A percentile compares a stretch with the other conserved stretches of the same genome.
phyloP scores from a whole-genome alignment of 2,888 invertebrate species.

The Orchestes rusci region DNA sequence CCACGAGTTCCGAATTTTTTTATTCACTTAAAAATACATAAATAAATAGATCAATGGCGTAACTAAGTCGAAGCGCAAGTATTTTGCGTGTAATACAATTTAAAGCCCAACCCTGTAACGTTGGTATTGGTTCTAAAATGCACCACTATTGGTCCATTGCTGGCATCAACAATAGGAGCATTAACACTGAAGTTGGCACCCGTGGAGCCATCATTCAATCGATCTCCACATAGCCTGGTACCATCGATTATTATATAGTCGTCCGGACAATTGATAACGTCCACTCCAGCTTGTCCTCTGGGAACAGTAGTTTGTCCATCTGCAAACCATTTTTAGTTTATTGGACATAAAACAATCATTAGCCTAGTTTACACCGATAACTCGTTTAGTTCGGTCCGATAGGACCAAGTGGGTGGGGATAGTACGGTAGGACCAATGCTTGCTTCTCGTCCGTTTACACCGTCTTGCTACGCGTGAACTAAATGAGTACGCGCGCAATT shows the following conservation, averaged over 20 bases:
- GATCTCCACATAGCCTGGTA: slow-evolving; percentile 64
- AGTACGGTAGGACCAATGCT: too few species aligned
- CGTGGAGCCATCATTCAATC: slow-evolving; percentile 62
- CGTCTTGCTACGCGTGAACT: too few species aligned
- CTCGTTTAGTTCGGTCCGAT: too few species aligned
- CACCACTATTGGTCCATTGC: slow-evolving; percentile 63
- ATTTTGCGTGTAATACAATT: slow-evolving; percentile 61
- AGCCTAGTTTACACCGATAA: too few species aligned
- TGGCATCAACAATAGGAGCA: slow-evolving; percentile 61
- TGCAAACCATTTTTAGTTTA: too few species aligned
- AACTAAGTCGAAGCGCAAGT: slow-evolving; percentile 44
- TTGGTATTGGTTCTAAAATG: slow-evolving; percentile 60
- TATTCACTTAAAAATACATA: slow-evolving; percentile 7
- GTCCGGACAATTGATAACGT: slow-evolving; percentile 67
- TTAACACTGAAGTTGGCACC: slow-evolving; percentile 57
- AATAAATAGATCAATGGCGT: slow-evolving; percentile 7
- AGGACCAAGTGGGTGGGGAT: too few species aligned
- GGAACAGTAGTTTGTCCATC: slow-evolving; percentile 58
- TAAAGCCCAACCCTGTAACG: slow-evolving; percentile 63
- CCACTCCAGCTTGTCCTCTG: slow-evolving; percentile 65
- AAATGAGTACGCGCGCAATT: too few species aligned
- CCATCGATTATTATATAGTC: slow-evolving; percentile 67
- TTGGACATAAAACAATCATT: too few species aligned
- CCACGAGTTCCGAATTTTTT: too few species aligned
- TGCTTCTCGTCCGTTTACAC: too few species aligned